A percentile compares a stretch with the other conserved stretches of the same genome.
phyloP scores from a whole-genome alignment of 2,888 invertebrate genomes.

The Myathropa florea region DNA sequence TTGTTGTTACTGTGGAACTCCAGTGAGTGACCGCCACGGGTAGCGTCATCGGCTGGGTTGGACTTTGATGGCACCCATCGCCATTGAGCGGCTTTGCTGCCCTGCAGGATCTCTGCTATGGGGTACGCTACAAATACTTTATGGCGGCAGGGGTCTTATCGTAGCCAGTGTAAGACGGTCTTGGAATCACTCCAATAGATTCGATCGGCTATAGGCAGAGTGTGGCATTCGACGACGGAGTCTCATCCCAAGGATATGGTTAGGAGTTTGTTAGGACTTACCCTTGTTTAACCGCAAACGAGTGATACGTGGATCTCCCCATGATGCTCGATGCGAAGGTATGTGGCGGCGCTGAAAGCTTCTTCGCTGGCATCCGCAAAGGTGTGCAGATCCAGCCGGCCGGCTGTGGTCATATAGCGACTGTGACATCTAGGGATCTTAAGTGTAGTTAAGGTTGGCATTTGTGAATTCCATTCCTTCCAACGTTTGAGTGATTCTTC shows the following conservation, averaged over 20 bases:
- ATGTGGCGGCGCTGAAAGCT: too few relatives aligned
- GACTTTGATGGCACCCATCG: slow-evolving; percentile 17
- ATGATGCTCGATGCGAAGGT: neutral
- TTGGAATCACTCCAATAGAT: neutral
- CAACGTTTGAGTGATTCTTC: neutral
- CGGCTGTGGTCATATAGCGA: neutral
- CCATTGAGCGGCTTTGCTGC: slow-evolving; percentile 16
- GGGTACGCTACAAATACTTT: slow-evolving; percentile 12
- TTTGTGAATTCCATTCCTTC: slow-evolving; percentile 3
- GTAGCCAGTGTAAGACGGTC: slow-evolving; percentile 13
- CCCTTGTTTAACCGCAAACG: neutral
- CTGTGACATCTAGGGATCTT: slow-evolving; percentile 4
- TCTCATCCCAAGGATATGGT: neutral
- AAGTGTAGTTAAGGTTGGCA: neutral
- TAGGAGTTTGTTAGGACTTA: slow-evolving; percentile 4
- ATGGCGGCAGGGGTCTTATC: slow-evolving; percentile 18
- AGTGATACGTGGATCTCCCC: neutral
- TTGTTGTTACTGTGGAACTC: neutral
- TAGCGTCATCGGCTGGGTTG: slow-evolving; percentile 20
- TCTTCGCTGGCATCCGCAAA: neutral
- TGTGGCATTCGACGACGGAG: neutral
- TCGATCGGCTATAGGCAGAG: neutral
- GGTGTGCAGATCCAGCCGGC: neutral
- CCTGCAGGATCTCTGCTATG: slow-evolving; percentile 4
- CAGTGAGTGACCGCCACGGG: neutral